Evolutionary conservation across 2,113 vertebrate species (phyloP).

Genomic region (Macquaria australasica): DNA sequence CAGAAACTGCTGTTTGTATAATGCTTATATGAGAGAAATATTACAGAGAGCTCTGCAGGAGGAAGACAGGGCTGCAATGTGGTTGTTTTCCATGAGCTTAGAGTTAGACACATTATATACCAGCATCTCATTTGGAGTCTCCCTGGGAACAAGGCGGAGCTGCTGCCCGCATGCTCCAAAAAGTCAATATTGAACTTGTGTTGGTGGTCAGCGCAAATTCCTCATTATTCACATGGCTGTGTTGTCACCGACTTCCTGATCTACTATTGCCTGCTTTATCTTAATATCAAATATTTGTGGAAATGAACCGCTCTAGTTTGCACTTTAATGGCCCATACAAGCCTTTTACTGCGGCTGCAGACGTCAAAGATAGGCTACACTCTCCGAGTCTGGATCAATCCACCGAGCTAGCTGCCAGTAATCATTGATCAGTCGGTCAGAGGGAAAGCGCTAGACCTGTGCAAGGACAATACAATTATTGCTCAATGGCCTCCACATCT

Average conservation of each 20-base stretch:
- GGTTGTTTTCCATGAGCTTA: neutral
- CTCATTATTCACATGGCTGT: constrained; percentile 62
- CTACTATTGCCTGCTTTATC: constrained; percentile 62
- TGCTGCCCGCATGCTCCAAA: constrained; percentile 15
- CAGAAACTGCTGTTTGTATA: constrained; percentile 30
- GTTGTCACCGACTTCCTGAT: constrained; percentile 73
- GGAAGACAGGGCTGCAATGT: neutral
- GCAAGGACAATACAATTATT: constrained; percentile 52
- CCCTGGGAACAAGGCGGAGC: constrained; percentile 34
- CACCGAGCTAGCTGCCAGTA: constrained; percentile 54
- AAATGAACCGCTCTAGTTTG: constrained; percentile 71
- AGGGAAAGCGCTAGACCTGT: constrained; percentile 61
- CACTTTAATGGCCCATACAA: constrained; percentile 71
- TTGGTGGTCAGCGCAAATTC: constrained; percentile 67
- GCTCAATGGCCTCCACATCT: constrained; percentile 42
- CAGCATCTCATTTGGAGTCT: constrained; percentile 36
- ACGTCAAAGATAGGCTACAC: constrained; percentile 6
- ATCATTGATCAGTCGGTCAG: constrained; percentile 64
- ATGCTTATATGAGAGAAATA: neutral
- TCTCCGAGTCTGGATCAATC: constrained; percentile 25
- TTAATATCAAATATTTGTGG: constrained; percentile 82
- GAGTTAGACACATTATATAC: constrained; percentile 4
- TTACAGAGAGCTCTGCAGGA: no score
- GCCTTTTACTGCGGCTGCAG: constrained; percentile 29
- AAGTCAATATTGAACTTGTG: constrained; percentile 80